These are phyloP conservation scores for Orussus abietinus DNA, from an alignment of 1,140 invertebrate genomes.

Conservation along the genomic window DNA sequence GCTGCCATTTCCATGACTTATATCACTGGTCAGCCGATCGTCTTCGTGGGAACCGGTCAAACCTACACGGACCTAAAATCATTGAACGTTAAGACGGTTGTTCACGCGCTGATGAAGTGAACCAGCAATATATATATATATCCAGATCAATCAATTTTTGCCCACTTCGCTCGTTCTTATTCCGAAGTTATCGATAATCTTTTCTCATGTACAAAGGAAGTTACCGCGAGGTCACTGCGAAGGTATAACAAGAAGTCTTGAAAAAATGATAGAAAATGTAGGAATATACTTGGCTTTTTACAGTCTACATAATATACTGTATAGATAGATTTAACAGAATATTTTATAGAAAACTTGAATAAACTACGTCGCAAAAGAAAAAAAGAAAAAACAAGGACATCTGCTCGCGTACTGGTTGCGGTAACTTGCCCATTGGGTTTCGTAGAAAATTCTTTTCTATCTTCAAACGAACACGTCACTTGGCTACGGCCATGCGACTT, in stretches of 20 bases:
- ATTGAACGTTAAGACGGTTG: slow-evolving; percentile 95
- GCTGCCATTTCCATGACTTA: slow-evolving; percentile 99
- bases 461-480: too few species aligned
- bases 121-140: slow-evolving; percentile 6
- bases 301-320: slow-evolving; percentile 15
- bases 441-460: too few species aligned
- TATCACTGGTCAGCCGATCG: slow-evolving; percentile 98
- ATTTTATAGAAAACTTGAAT: slow-evolving; percentile 16
- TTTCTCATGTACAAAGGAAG: too few species aligned
- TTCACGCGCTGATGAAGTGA: slow-evolving; percentile 93
- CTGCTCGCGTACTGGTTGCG: too few species aligned
- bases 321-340: slow-evolving; percentile 14
- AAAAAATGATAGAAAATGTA: not conserved
- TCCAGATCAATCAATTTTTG: too few species aligned
- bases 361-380: too few species aligned
- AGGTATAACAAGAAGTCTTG: too few species aligned
- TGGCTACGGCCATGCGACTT: too few species aligned
- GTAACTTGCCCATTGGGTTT: too few species aligned
- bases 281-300: not conserved
- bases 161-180: too few species aligned
- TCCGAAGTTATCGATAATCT: too few species aligned
- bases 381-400: slow-evolving; percentile 5
- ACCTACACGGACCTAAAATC: slow-evolving; percentile 98
- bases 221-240: too few species aligned
- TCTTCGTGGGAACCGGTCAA: slow-evolving; percentile 99